A percentile compares a stretch with the other conserved stretches of the same genome.
Evolutionary conservation across 2,888 invertebrate genomes (phyloP).

Genomic region (Melieria crassipennis): DNA sequence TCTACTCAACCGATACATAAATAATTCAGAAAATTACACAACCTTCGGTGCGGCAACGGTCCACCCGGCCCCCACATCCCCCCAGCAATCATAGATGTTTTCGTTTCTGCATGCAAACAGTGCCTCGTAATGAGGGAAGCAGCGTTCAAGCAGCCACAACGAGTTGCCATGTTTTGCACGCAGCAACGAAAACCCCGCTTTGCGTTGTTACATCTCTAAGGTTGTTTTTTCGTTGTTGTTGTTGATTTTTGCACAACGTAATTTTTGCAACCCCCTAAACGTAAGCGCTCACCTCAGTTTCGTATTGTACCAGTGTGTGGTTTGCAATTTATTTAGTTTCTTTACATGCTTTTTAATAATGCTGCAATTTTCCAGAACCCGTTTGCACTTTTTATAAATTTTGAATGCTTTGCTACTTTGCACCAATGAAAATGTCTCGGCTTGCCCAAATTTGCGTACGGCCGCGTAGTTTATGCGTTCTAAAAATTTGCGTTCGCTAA

Average conservation of each 20-base stretch:
- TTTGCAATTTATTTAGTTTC: slow-evolving; percentile 50
- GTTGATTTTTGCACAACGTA: not conserved
- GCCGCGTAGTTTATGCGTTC: not conserved
- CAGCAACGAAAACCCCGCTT: no score
- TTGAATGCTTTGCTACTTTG: slow-evolving; percentile 19
- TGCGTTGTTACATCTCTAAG: no score
- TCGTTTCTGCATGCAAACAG: no score
- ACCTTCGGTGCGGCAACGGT: not conserved
- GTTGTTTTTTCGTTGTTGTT: not conserved
- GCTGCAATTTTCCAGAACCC: slow-evolving; percentile 49
- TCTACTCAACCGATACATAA: slow-evolving; percentile 9
- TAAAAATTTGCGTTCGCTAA: slow-evolving; percentile 11
- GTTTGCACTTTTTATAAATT: slow-evolving; percentile 55
- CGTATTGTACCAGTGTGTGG: slow-evolving; percentile 49
- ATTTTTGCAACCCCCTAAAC: not conserved
- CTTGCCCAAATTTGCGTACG: not conserved
- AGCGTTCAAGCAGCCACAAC: no score
- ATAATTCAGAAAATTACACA: slow-evolving; percentile 10
- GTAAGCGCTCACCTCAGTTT: slow-evolving; percentile 47
- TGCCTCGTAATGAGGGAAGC: no score
- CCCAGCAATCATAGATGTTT: no score
- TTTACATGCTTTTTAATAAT: slow-evolving; percentile 51
- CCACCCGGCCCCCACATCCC: not conserved
- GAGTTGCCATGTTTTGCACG: no score
- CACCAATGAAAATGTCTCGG: no score